Base-by-base conservation (phyloP, 2,888 invertebrate genomes). In the Morpho helenor region DNA sequence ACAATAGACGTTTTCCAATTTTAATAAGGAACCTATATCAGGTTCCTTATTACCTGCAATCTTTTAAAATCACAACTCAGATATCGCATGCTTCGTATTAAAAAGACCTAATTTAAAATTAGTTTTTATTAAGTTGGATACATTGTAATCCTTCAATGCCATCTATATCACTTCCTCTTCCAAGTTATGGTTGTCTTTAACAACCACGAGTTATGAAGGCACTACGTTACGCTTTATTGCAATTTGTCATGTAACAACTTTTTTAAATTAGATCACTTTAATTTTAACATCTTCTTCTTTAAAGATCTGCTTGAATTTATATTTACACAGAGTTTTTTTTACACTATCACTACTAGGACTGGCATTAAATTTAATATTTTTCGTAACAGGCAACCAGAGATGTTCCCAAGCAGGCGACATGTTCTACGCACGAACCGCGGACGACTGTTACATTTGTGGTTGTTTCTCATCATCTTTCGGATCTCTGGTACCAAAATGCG, bases 371-470 rank as follows among this genome's bases (percentile, higher is more conserved):
- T n/a, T 3, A 9, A n/a, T 0, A 42, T 31, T 44, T 51, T 39
- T 40, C 56, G 62, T 7, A 56, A n/a, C 10, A 71, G 70, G 66
- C 10, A 66, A 65, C 9, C 61, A 64, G 23, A 60, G 65, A 70
- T 84, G 84, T 60, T 23, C 45, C 0, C 61, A 68, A 8, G 72
- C 68, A 8, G 84, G 85, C 0, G 80, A 83, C 53, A 79, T 85
- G 82, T 84, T 72, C 75, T 76, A 75, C 60, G 68, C 69, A 16
- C 68, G 65, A 8, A 62, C 62, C 6, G 53, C 61, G 6, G 67
- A 61, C 43, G 63, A 65, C 2, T 86, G 86, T 66, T 72, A 68
- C 63, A 65, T 87, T n/a, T 87, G 87, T 63, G 84, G 74, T 3
- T 87, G 87, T 63, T 86, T 81, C 70, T 57, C 61, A 0, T 56